Percentiles rank a stretch among this genome's conserved stretches.
Conservation (phyloP, 2,797 vertebrate species). For the Argentina silus region DNA sequence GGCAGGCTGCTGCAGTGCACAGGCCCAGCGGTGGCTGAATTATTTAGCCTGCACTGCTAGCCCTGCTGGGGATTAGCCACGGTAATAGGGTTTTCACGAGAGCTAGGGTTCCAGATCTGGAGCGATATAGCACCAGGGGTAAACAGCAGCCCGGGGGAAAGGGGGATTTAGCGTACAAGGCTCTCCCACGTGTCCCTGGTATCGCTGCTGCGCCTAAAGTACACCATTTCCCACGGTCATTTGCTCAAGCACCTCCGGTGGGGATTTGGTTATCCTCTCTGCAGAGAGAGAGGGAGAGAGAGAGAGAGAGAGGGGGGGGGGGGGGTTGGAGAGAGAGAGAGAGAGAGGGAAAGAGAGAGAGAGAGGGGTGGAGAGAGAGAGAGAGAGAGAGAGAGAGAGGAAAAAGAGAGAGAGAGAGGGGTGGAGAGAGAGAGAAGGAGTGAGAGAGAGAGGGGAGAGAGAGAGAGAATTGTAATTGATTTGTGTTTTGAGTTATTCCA, state of each 20-base stretch:
- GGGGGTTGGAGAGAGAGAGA: conserved; percentile 13
- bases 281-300: conserved; percentile 23
- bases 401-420: background rate
- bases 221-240: conserved; percentile 70
- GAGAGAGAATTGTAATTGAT: background rate
- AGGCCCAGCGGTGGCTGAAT: conserved; percentile 53
- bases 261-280: conserved; percentile 68
- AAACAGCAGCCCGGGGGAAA: conserved; percentile 60
- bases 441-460: background rate
- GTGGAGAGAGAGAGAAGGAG: background rate
- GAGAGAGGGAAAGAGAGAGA: conserved; percentile 52
- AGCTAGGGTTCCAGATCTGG: conserved; percentile 71
- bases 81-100: conserved; percentile 73
- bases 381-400: background rate
- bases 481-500: background rate
- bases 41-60: conserved; percentile 49
- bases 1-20: conserved; percentile 23
- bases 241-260: conserved; percentile 65
- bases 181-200: conserved; percentile 57
- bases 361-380: conserved; percentile 23
- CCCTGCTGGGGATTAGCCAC: conserved; percentile 63
- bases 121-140: conserved; percentile 69
- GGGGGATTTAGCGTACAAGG: conserved; percentile 63
- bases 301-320: conserved; percentile 25
- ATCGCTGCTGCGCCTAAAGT: conserved; percentile 64